Percentiles rank a stretch among this genome's conserved stretches.
These are phyloP conservation scores for Xestobium rufovillosum DNA, from an alignment of 2,888 invertebrate genomes.

Conservation along the genomic window DNA sequence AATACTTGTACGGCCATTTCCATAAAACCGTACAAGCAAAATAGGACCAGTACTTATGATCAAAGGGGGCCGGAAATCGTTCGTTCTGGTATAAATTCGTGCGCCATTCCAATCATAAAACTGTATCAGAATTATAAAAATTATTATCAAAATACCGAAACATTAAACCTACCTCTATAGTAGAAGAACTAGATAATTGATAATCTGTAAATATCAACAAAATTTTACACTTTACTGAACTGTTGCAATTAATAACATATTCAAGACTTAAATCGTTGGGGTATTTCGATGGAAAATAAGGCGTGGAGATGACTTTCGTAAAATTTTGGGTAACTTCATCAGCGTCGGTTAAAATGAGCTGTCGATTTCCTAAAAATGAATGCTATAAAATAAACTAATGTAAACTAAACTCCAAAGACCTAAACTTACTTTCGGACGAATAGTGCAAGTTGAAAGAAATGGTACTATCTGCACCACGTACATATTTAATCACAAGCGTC, in stretches of 20 bases:
- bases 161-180: slow-evolving; percentile 59
- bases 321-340: slow-evolving; percentile 43
- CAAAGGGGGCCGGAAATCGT: slow-evolving; percentile 60
- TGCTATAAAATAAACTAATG: slow-evolving; percentile 11
- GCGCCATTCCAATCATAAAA: slow-evolving; percentile 63
- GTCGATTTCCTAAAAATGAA: slow-evolving; percentile 52
- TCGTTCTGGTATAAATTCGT: slow-evolving; percentile 57
- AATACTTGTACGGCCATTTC: slow-evolving; percentile 58
- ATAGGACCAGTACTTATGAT: slow-evolving; percentile 57
- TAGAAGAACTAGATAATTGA: slow-evolving; percentile 55
- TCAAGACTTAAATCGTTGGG: slow-evolving; percentile 60
- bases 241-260: slow-evolving; percentile 52
- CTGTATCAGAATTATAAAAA: slow-evolving; percentile 37
- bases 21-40: slow-evolving; percentile 58
- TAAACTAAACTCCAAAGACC: background rate
- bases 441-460: slow-evolving; percentile 59
- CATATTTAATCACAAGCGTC: slow-evolving; percentile 51
- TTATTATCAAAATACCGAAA: too few relatives aligned
- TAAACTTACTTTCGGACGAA: slow-evolving; percentile 52
- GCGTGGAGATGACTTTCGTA: slow-evolving; percentile 50
- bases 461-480: slow-evolving; percentile 50
- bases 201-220: slow-evolving; percentile 61
- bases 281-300: slow-evolving; percentile 61
- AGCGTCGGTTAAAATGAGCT: too few relatives aligned
- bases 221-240: slow-evolving; percentile 49